Evolutionary conservation across 2,888 invertebrate genomes (phyloP).

Genomic region (Lissonota sp.): DNA sequence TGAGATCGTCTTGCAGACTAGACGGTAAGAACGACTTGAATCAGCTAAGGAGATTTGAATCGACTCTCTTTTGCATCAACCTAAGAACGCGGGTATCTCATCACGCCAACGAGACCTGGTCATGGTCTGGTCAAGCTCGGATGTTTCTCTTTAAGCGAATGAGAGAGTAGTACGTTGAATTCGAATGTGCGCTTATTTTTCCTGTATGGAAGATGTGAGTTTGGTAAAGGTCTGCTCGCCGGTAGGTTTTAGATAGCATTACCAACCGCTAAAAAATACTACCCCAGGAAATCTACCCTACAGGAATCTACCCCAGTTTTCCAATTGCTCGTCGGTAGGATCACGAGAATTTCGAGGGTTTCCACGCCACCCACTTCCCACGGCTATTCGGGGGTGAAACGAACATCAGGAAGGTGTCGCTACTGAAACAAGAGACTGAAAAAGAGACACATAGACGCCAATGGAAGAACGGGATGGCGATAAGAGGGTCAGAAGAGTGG

Average conservation of each 20-base stretch:
- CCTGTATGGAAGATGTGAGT: too few species aligned
- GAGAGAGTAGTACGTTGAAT: background rate
- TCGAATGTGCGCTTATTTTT: too few species aligned
- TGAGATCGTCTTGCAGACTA: constrained; percentile 38
- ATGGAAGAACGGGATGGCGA: constrained; percentile 14
- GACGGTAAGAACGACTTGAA: too few species aligned
- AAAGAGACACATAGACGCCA: constrained; percentile 5
- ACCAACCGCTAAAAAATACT: constrained; percentile 2
- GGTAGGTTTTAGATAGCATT: background rate
- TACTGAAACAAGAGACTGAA: constrained; percentile 1
- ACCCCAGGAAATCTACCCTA: background rate
- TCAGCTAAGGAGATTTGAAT: too few species aligned
- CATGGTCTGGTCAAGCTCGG: background rate
- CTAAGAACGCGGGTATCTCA: background rate
- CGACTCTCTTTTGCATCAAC: background rate
- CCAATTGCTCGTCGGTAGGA: constrained; percentile 9
- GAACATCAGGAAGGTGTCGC: constrained; percentile 42
- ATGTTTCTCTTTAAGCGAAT: background rate
- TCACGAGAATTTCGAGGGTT: background rate
- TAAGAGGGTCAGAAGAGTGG: background rate
- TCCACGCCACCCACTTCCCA: background rate
- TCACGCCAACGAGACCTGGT: background rate
- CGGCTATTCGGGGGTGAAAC: background rate
- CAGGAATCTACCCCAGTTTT: constrained; percentile 9
- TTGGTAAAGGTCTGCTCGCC: background rate